phyloP scores from a whole-genome alignment of 2,113 vertebrate genomes.

The Gymnocephalus cernua region DNA sequence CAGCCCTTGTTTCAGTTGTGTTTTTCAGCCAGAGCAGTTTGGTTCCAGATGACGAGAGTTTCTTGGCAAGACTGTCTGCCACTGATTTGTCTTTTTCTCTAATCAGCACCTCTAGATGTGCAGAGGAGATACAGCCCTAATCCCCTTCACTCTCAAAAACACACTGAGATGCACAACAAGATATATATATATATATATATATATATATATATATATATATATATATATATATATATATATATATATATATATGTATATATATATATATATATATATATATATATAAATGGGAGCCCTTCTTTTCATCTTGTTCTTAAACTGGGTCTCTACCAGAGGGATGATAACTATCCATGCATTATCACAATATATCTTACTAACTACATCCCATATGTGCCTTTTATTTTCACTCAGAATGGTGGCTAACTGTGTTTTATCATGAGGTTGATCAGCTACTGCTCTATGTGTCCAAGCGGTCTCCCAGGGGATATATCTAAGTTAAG shows the following conservation, averaged over 20 bases:
- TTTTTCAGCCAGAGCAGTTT: conserved; percentile 43
- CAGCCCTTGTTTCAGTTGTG: conserved; percentile 2
- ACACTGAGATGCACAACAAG: conserved; percentile 18
- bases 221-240: not conserved
- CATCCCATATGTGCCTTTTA: conserved; percentile 20
- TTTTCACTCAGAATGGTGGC: conserved; percentile 25
- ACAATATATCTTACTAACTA: conserved; percentile 24
- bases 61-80: conserved; percentile 47
- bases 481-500: conserved; percentile 23
- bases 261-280: not conserved
- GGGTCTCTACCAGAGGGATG: conserved; percentile 39
- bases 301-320: conserved; percentile 39
- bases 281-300: conserved; percentile 22
- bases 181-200: not conserved
- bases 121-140: conserved; percentile 62
- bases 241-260: not conserved
- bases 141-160: conserved; percentile 49
- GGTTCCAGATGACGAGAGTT: conserved; percentile 48
- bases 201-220: not conserved
- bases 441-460: conserved; percentile 8
- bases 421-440: conserved; percentile 33
- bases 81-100: conserved; percentile 53
- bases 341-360: conserved; percentile 50
- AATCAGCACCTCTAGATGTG: conserved; percentile 64
- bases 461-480: conserved; percentile 21